These are phyloP conservation scores for Pangasius djambal DNA, from an alignment of 2,797 vertebrate genomes.

Conservation along the genomic window DNA sequence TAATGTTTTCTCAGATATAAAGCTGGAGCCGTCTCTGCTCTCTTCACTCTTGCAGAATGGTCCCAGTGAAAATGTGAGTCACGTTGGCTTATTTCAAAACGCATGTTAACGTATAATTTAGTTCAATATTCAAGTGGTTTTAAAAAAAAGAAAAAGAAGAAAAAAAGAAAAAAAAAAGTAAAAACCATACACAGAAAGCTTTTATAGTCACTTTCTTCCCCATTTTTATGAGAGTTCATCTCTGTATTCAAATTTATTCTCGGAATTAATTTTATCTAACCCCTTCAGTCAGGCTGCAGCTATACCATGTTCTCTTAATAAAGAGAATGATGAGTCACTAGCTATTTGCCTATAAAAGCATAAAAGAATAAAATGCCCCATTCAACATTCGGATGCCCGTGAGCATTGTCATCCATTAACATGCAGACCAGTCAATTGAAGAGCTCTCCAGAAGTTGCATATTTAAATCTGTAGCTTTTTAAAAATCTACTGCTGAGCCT, in stretches of 20 bases:
- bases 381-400: constrained; percentile 1
- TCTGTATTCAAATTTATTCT: constrained; percentile 1
- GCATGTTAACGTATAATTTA: constrained; percentile 4
- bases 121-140: neutral
- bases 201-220: neutral
- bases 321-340: neutral
- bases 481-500: neutral
- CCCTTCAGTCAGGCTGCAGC: neutral
- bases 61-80: neutral
- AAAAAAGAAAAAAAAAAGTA: no score
- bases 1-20: neutral
- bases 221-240: neutral
- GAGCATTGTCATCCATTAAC: constrained; percentile 10
- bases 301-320: neutral
- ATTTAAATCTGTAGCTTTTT: constrained; percentile 11
- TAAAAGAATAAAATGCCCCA: constrained; percentile 2
- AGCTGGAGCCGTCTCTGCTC: neutral
- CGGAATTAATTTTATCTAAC: neutral
- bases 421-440: neutral
- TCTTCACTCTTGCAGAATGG: neutral
- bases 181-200: neutral
- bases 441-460: neutral
- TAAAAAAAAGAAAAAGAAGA: no score
- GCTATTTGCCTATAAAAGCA: constrained; percentile 17
- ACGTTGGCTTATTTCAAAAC: neutral